These are phyloP conservation scores for Chaetorhynchus papuensis DNA, from an alignment of 2,113 vertebrate genomes.

Conservation along the genomic window DNA sequence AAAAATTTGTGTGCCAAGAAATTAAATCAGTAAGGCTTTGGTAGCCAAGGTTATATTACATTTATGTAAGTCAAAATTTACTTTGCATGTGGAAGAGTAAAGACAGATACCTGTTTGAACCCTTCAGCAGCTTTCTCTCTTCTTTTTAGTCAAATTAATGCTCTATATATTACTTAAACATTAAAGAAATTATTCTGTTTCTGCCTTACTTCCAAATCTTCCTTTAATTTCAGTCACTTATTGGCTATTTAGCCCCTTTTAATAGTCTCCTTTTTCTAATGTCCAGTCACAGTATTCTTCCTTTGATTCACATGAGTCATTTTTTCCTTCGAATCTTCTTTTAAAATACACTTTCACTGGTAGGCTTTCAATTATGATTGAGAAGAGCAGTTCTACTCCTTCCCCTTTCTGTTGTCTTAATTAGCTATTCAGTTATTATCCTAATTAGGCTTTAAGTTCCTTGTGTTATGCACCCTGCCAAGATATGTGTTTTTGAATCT, in stretches of 20 bases:
- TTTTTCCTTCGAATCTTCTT: neutral
- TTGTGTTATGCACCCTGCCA: neutral
- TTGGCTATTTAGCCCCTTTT: neutral
- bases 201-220: neutral
- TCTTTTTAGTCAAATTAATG: neutral
- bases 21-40: neutral
- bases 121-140: neutral
- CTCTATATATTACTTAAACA: neutral
- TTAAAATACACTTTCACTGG: neutral
- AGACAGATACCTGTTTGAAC: neutral
- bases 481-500: neutral
- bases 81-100: neutral
- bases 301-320: neutral
- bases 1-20: neutral
- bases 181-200: neutral
- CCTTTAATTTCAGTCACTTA: neutral
- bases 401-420: neutral
- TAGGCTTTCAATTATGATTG: conserved; percentile 11
- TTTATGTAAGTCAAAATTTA: neutral
- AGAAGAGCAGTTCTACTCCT: neutral
- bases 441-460: neutral
- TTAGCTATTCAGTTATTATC: neutral
- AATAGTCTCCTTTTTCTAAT: neutral
- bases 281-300: neutral
- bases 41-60: neutral